Percentiles rank a stretch among this genome's conserved stretches.
Evolutionary conservation across 2,113 vertebrate species (phyloP).

Genomic region (Eptesicus fuscus): DNA sequence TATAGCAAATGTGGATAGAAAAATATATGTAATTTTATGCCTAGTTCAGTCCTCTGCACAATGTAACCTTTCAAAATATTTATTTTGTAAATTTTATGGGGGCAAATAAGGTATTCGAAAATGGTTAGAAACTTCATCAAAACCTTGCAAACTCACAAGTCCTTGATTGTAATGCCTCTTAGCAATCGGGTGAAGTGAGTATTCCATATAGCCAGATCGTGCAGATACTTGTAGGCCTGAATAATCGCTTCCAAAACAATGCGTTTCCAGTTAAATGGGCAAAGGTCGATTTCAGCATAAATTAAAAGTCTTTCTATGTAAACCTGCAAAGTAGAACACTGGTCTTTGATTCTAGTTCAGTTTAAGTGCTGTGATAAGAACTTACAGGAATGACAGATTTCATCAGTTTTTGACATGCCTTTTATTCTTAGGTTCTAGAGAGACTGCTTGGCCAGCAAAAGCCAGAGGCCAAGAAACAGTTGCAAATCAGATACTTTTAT

Average conservation of each 20-base stretch:
- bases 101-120: not conserved
- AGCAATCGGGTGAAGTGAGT: constrained; percentile 89
- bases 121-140: constrained; percentile 40
- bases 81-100: constrained; percentile 12
- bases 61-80: constrained; percentile 9
- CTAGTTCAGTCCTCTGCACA: not conserved
- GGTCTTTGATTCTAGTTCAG: constrained; percentile 48
- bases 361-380: constrained; percentile 20
- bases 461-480: not conserved
- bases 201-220: constrained; percentile 88
- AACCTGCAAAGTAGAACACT: constrained; percentile 78
- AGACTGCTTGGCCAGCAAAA: not conserved
- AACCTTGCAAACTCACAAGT: constrained; percentile 84
- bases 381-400: not conserved
- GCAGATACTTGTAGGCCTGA: constrained; percentile 87
- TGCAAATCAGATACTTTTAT: not conserved
- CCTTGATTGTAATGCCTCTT: constrained; percentile 87
- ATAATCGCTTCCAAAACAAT: constrained; percentile 88
- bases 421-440: not conserved
- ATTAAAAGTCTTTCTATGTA: constrained; percentile 89
- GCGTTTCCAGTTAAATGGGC: constrained; percentile 88
- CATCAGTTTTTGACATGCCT: not conserved
- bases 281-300: constrained; percentile 89
- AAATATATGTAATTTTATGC: not conserved
- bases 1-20: not conserved